Base-by-base conservation (phyloP, 2,113 vertebrate genomes). In the Pterocles orientalis region DNA sequence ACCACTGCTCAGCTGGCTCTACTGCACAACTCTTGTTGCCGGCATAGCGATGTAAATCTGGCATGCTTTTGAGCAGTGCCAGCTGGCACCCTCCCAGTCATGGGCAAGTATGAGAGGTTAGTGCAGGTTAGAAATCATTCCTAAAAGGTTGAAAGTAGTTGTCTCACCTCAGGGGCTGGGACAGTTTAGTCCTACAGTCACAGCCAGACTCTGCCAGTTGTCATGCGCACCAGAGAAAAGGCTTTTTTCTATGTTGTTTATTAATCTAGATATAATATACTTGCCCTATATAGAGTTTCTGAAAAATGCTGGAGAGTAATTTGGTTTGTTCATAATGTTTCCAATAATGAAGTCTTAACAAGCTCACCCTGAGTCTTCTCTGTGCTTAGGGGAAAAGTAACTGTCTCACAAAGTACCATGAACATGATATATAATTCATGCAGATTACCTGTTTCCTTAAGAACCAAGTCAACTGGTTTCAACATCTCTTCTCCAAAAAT, bases 21-120 rank as follows among this genome's bases (percentile, higher is more conserved):
- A 10, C 29, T 28, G 15, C 23, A n/a, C 25, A 76, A 71, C 28
- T 20, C 31, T 36, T 47, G 6, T 28, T 50, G 21, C 48, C 54
- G 51, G 7, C 4, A 1, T 20, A 29, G n/a, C 2, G 1, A 43
- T 4, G 23, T 41, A 50, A 92, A 39, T 24, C 10, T 3, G 0
- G 4, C 23, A 34, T 2, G 17, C 3, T 16, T 69, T 65, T 23
- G 14, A 10, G 29, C 12, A 78, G 7, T 21, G 65, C 28, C 43
- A 78, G 36, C 39, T 57, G 56, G 14, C 41, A 75, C 12, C 3
- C 21, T 34, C 17, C 13, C 19, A 71, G 43, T n/a, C 23, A 73
- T 8, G 20, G 25, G 7, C 28, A 62, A 39, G 12, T 41, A 6
- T 34, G 6, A 18, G 29, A 18, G 7, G 5, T 29, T 25, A 60